Conservation (phyloP, 2,797 vertebrate genomes). For the Adelosebastes latens region DNA sequence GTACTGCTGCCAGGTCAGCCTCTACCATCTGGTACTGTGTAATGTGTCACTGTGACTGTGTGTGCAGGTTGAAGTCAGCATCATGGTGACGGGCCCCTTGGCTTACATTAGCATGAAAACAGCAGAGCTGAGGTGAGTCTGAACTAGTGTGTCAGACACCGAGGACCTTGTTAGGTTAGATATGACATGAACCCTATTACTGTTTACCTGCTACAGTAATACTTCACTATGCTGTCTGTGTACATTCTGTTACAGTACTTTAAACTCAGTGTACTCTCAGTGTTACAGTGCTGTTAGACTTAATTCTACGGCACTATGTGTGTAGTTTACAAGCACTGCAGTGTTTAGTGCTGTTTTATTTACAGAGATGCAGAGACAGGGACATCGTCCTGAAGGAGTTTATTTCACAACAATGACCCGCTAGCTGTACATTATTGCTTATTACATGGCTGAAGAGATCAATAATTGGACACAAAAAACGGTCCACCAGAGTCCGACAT, state of each 20-base stretch:
- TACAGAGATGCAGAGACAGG: not conserved
- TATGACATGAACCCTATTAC: constrained; percentile 1
- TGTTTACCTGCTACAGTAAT: not conserved
- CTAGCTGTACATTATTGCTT: too few relatives aligned
- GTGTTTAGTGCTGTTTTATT: not conserved
- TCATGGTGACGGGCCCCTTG: constrained; percentile 56
- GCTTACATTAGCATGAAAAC: constrained; percentile 19
- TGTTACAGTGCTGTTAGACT: not conserved
- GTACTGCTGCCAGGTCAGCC: constrained; percentile 48
- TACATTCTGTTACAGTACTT: not conserved
- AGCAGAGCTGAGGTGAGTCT: constrained; percentile 15
- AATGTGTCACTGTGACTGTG: constrained; percentile 24
- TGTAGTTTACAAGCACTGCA: not conserved
- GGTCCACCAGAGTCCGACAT: too few relatives aligned
- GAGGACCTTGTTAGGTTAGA: constrained; percentile 39
- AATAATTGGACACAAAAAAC: too few relatives aligned
- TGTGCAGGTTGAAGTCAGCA: constrained; percentile 34
- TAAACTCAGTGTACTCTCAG: not conserved
- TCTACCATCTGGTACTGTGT: constrained; percentile 61
- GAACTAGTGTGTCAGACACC: constrained; percentile 27
- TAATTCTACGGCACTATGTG: not conserved
- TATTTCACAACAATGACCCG: too few relatives aligned
- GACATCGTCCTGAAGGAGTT: too few relatives aligned
- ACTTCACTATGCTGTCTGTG: not conserved
- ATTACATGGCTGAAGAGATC: too few relatives aligned